These are phyloP conservation scores for Pseudococcus viburni DNA, from an alignment of 2,888 invertebrate genomes.

Conservation along the genomic window DNA sequence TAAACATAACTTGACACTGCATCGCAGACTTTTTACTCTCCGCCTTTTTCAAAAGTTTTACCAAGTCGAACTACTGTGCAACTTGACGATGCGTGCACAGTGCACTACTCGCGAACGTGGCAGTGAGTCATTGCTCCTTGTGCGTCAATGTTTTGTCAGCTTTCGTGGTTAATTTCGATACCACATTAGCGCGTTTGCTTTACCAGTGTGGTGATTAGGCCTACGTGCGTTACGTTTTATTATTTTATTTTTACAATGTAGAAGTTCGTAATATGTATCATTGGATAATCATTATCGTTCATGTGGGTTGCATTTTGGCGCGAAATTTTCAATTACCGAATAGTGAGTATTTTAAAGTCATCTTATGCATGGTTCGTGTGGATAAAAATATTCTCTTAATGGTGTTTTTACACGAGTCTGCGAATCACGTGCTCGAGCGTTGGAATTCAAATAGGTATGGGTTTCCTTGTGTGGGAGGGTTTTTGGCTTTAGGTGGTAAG, in stretches of 20 bases:
- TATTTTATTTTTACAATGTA: slow-evolving; percentile 25
- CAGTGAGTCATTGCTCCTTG: slow-evolving; percentile 52
- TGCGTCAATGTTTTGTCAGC: slow-evolving; percentile 49
- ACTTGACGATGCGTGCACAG: slow-evolving; percentile 49
- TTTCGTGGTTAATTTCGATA: slow-evolving; percentile 47
- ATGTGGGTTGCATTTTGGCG: slow-evolving; percentile 54
- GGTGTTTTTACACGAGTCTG: background rate
- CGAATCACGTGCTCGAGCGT: background rate
- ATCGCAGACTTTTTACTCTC: slow-evolving; percentile 46
- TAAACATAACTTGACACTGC: slow-evolving; percentile 38
- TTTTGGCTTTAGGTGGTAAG: background rate
- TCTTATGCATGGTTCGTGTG: background rate
- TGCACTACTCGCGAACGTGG: slow-evolving; percentile 47
- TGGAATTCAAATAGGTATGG: background rate
- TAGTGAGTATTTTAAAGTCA: slow-evolving; percentile 35
- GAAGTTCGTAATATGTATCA: background rate
- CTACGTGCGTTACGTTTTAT: slow-evolving; percentile 5
- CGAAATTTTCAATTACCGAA: slow-evolving; percentile 58
- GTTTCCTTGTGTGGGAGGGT: background rate
- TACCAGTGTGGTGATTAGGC: background rate
- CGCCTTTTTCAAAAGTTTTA: slow-evolving; percentile 40
- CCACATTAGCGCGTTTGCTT: slow-evolving; percentile 10
- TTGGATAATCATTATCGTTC: slow-evolving; percentile 27
- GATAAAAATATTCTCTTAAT: background rate
- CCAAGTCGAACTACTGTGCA: slow-evolving; percentile 23